These are phyloP conservation scores for Tragopan temminckii DNA, from an alignment of 2,797 vertebrate species.

Conservation along the genomic window DNA sequence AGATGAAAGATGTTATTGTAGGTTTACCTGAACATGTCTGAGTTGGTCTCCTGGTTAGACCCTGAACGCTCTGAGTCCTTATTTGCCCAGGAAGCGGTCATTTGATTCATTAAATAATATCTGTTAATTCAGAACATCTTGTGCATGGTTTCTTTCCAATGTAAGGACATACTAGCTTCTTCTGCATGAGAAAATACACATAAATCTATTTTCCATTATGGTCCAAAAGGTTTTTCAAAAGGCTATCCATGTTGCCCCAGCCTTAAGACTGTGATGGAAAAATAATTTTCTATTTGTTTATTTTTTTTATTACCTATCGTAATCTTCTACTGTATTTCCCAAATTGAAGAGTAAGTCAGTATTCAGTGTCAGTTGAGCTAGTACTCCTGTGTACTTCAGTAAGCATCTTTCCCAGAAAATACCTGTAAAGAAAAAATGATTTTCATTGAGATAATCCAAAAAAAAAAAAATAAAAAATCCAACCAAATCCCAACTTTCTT, in stretches of 20 bases:
- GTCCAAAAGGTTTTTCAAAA: conserved; percentile 18
- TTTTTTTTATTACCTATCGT: not conserved
- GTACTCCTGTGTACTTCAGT: not conserved
- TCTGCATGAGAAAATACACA: conserved; percentile 34
- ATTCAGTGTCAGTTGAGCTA: not conserved
- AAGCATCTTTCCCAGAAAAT: not conserved
- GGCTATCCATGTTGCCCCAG: not conserved
- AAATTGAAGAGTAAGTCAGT: conserved; percentile 18
- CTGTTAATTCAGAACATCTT: conserved; percentile 14
- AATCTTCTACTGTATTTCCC: not conserved
- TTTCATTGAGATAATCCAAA: not conserved
- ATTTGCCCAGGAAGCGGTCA: not conserved
- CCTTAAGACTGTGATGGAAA: conserved; percentile 41
- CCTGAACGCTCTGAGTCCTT: not conserved
- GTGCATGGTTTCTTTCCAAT: conserved; percentile 1
- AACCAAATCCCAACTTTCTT: not conserved
- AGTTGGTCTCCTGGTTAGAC: not conserved
- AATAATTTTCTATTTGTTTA: conserved; percentile 53
- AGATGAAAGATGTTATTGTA: not conserved
- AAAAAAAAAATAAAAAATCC: not conserved
- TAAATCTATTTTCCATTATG: conserved; percentile 62
- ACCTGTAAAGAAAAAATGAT: not conserved
- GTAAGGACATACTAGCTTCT: conserved; percentile 19
- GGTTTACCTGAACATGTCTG: not conserved
- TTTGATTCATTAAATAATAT: conserved; percentile 16